Evolutionary conservation across 1,140 invertebrate species (phyloP), one percentile per base, ranked within the genome.

Genomic region (Mercenaria mercenaria): DNA sequence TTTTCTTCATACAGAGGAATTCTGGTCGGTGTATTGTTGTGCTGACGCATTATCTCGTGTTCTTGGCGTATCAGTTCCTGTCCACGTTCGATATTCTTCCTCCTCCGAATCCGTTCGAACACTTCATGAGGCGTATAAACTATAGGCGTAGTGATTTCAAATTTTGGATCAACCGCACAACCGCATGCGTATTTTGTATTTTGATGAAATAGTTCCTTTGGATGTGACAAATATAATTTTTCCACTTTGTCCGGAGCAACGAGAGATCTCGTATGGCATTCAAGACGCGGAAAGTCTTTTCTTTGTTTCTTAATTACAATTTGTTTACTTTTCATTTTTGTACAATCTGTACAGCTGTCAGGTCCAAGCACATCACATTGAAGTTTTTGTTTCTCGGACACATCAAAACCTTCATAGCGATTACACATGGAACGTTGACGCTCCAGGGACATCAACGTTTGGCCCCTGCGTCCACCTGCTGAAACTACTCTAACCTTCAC

Each of bases 361-460:
- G 90, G 89, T 29, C 92, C 92, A n/a, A 92, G 82, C 0, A 92
- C 89, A 26, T 92, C 92, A 80, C 92, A 92, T 6, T 92, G 90
- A 15, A 90, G 52, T 32, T 59, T 69, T 11, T 81, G 82, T 39
- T 61, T 52, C 10, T 56, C 64, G n/a, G 82, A 61, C 8, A 34
- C 29, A 37, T 82, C 82, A 18, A 39, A 39, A 34, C 39, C 32
- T 29, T 80, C 90, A 34, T 64, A 85, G 20, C 92, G 64, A 41
- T 76, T 69, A 67, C 92, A 92, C 43, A 90, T 67, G 2, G 90
- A 84, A 23, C 77, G 61, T 34, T 90, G 89, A 47, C 81, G 41
- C 47, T 89, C 81, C 8, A 88, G 69, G 0, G 67, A 76, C 43
- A 81, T 47, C 10, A 11, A 39, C 20, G 26, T 52, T 59, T 86